Evolutionary conservation across 2,888 invertebrate genomes (phyloP), one percentile per base, ranked within the genome.

Genomic region (Pinctada fucata): DNA sequence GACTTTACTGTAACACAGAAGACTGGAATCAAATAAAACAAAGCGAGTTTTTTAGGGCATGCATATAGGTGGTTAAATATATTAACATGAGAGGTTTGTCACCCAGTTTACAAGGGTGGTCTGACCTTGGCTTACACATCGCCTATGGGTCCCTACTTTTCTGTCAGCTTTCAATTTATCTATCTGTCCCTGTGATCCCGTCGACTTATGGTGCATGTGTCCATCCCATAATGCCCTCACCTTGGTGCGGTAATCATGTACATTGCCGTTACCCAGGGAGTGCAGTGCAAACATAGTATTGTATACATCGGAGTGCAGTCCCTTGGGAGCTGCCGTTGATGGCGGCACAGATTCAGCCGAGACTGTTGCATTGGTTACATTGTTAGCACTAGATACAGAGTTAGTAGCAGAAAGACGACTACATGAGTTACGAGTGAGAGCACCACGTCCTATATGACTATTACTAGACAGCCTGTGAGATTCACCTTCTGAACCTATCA

Each of bases 261-360:
- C 78, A 49, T 80, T 83, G 66, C 87, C 87, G 74, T 88, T 86
- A 75, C 88, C 88, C 48, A 91, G 88, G 5, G 90, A 88, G 76
- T 91, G 91, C 10, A 92, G 87, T 49, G 91, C 91, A 84, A 91
- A 91, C 72, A 90, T 88, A 13, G 92, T 91, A 84, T 88, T 88
- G 86, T 92, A 91, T 76, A 91, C 87, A 78, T 91, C 91, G 5
- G 88, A 87, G 81, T 92, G 91, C 49, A 91, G 86, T 81, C 88
- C 88, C 75, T 87, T 87, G 45, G 87, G 82, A 13, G 84, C 85
- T 49, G 86, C 82, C 13, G 82, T 78, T 67, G 71, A 65, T 58
- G 79, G 70, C 49, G 80, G 72, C 48, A 76, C 66, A 72, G 82
- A 77, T 31, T 72, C 58, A 64, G 52, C 47, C 2, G 74, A 74